phyloP scores from a whole-genome alignment of 2,113 vertebrate genomes.

The Nothocercus nigrocapillus region DNA sequence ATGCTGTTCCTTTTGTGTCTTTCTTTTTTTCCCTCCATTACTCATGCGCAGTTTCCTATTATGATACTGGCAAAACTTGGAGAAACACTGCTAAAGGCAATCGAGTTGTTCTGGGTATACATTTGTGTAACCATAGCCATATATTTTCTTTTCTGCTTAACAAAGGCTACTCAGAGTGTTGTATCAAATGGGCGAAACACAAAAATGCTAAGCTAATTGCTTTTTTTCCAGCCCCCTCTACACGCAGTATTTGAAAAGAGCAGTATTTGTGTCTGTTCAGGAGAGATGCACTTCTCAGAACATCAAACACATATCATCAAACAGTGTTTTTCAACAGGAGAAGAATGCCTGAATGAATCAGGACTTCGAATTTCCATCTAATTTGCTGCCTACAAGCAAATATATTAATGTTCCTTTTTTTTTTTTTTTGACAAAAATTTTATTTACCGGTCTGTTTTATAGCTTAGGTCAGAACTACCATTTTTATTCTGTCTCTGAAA shows the following conservation, averaged over 20 bases:
- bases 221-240: neutral
- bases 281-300: neutral
- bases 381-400: neutral
- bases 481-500: neutral
- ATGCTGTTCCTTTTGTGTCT: neutral
- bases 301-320: fast-evolving
- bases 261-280: neutral
- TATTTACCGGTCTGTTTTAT: neutral
- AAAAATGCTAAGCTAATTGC: neutral
- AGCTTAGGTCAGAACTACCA: neutral
- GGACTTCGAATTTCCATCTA: neutral
- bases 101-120: neutral
- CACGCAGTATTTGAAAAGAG: neutral
- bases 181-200: neutral
- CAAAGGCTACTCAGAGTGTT: neutral
- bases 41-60: neutral
- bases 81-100: neutral
- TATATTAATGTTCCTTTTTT: neutral
- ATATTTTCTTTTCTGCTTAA: neutral
- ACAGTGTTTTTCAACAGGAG: neutral
- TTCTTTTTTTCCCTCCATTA: neutral
- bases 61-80: neutral
- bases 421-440: neutral
- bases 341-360: neutral
- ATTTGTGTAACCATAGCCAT: neutral